Percentiles rank a stretch among this genome's conserved stretches.
Conservation (phyloP, 2,113 vertebrate species). For the Pandion haliaetus region DNA sequence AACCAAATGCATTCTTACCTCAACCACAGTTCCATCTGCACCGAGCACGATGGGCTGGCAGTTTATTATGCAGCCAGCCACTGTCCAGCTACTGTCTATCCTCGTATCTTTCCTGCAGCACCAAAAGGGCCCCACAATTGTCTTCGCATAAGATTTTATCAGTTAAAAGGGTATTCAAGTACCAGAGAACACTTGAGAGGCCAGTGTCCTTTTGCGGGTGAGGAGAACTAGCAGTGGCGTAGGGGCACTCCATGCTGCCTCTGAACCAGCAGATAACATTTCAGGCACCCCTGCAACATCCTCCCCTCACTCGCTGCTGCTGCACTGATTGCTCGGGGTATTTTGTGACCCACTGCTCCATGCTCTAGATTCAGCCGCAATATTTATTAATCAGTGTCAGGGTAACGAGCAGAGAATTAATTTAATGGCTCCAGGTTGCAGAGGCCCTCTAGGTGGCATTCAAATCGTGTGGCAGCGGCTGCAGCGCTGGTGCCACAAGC, state of each 20-base stretch:
- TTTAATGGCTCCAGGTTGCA: accelerated
- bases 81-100: accelerated
- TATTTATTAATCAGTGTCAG: background rate
- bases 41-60: background rate
- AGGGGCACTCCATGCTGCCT: accelerated
- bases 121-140: background rate
- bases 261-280: background rate
- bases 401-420: background rate
- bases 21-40: background rate
- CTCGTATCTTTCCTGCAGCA: background rate
- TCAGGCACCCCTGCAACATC: accelerated
- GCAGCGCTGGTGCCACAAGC: background rate
- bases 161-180: background rate
- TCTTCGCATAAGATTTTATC: background rate
- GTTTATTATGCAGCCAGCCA: background rate
- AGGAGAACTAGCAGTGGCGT: accelerated
- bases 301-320: background rate
- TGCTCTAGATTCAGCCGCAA: background rate
- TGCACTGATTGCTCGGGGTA: accelerated
- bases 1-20: background rate
- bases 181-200: background rate
- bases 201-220: accelerated
- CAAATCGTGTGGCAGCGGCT: background rate
- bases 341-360: background rate
- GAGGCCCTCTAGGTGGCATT: conserved; percentile 58